Evolutionary conservation across 2,113 vertebrate species (phyloP), one percentile per base, ranked within the genome.

Genomic region (Lepus europaeus): DNA sequence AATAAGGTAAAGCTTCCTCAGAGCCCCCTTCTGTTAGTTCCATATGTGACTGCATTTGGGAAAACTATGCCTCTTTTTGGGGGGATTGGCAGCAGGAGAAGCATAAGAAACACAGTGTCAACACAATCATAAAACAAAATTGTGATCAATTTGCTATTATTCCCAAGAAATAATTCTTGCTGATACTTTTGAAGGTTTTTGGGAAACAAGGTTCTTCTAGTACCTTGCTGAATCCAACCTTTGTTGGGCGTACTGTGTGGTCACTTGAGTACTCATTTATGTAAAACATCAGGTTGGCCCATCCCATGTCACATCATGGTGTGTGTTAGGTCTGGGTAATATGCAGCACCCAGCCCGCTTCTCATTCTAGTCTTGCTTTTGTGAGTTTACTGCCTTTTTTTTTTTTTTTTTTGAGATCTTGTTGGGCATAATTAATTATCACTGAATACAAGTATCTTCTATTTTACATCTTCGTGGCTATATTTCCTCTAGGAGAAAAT

Each of bases 381-480:
- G 10, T 73, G 56, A 45, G 11, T 78, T 76, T 84, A 79, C 49
- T 45, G 45, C 45, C 45, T 45, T 45, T 45, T 87, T 19, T 45
- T 45, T 45, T 22, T 6, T 20, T 20, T 83, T 39, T 87, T 88
- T 70, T 76, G 45, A 70, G 53, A 84, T 70, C 23, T 59, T 91
- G 20, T 16, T 66, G 82, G 72, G 13, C 45, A 84, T 45, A 69
- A 20, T 83, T 95, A 64, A 12, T 91, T 36, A 69, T 86, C 1
- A 17, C 92, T 84, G 87, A 93, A 72, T 85, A 80, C 3, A 59
- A 63, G 69, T 85, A 74, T n/a, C n/a, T 87, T 82, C 16, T 94
- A 9, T 92, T 96, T 91, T 79, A 63, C 19, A 68, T 93, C 29
- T 91, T 51, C 78, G 36, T 94, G 74, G 49, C 66, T 83, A 6